Percentiles rank a stretch among this genome's conserved stretches.
Evolutionary conservation across 2,888 invertebrate species (phyloP).

Genomic region (Scelioninae gen. 1): DNA sequence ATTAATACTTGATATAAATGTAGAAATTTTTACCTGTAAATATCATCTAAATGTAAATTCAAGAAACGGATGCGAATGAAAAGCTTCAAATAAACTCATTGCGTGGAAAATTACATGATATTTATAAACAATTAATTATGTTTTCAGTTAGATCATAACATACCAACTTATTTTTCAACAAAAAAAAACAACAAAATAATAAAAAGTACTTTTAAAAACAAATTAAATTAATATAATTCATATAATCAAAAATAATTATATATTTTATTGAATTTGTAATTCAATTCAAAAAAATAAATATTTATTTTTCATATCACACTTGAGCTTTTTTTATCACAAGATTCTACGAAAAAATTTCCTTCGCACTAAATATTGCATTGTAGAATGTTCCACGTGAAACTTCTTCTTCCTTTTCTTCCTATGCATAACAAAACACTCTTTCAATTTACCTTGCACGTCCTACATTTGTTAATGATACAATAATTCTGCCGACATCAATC

Average conservation of each 20-base stretch:
- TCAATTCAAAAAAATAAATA: too few species aligned
- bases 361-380: conserved; percentile 16
- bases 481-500: conserved; percentile 13
- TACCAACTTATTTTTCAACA: too few species aligned
- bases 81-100: not conserved
- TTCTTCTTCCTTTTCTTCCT: not conserved
- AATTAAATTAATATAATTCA: too few species aligned
- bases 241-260: too few species aligned
- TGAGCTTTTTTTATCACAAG: not conserved
- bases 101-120: not conserved
- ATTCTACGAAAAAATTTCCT: conserved; percentile 2
- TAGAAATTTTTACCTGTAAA: not conserved
- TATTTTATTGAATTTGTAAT: too few species aligned
- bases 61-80: not conserved
- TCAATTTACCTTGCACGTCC: conserved; percentile 8
- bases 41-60: conserved; percentile 8
- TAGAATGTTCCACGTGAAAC: conserved; percentile 2
- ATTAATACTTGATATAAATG: not conserved
- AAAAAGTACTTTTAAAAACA: too few species aligned
- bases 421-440: conserved; percentile 1
- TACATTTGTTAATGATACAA: conserved; percentile 19
- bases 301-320: too few species aligned
- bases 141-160: too few species aligned
- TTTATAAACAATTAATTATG: too few species aligned
- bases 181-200: too few species aligned